Conservation (phyloP, 2,113 vertebrate species). For the Cygnus atratus region DNA sequence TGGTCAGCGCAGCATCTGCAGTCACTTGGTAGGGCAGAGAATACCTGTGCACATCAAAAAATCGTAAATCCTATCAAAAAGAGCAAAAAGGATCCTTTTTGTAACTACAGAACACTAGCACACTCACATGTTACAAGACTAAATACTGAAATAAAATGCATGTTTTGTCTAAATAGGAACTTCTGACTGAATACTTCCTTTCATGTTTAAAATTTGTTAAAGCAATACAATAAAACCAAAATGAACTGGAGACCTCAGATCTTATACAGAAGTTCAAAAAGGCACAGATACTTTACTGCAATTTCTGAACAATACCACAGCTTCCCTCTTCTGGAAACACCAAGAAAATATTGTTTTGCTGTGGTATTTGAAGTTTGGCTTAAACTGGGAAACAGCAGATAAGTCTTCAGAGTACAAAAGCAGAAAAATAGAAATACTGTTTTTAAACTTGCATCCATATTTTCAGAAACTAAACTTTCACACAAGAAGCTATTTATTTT, state of each 20-base stretch:
- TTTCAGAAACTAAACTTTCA: not conserved
- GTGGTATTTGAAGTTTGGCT: not conserved
- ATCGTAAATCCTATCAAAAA: rapidly evolving
- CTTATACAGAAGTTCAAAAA: not conserved
- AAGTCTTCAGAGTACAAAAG: not conserved
- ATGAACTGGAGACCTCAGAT: not conserved
- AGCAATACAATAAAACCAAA: not conserved
- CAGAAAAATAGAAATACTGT: not conserved
- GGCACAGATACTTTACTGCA: not conserved
- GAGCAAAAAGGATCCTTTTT: not conserved
- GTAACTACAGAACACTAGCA: not conserved
- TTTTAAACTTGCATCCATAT: not conserved
- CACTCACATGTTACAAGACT: not conserved
- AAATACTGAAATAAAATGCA: not conserved
- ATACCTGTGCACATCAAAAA: not conserved
- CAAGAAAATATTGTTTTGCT: not conserved
- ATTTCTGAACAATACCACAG: not conserved
- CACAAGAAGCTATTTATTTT: not conserved
- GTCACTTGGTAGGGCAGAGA: not conserved
- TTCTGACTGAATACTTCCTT: not conserved
- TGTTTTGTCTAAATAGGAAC: not conserved
- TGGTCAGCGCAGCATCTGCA: not conserved
- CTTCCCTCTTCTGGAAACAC: not conserved
- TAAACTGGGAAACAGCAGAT: not conserved
- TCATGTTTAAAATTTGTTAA: not conserved